Base-by-base conservation (phyloP, 35 echinoderm and acorn worm genomes). In the Patiria miniata region DNA sequence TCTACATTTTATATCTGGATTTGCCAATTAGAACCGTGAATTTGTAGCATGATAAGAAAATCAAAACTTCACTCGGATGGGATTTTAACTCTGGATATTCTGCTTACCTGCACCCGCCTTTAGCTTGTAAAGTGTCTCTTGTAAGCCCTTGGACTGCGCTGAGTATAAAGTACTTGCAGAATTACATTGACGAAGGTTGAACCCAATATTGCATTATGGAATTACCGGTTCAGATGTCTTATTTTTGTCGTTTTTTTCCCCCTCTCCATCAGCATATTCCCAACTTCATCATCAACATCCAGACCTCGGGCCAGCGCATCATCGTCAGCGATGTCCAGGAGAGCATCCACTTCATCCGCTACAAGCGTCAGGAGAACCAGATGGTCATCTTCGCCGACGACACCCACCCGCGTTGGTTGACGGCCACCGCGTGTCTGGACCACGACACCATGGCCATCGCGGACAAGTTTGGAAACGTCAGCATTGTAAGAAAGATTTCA, bases 381-480 rank as follows among this genome's bases (percentile, higher is more conserved):
- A 83, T 99, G 93, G 93, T 99, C 7, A 93, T 99, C 42, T 99
- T 99, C 58, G 89, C 96, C 0, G 96, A 99, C 52, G 96, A 99
- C 50, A 92, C 88, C 3, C 87, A 99, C 78, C 93, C 96, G 0
- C 86, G 96, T 15, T 99, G 86, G 82, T 84, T 99, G 19, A 99
- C 96, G 0, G 96, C 96, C 6, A 91, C 89, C 12, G 87, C 91
- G 38, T 61, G 91, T 8, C 61, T 99, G n/a, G 96, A 99, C 79
- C 85, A 94, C 61, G 93, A 99, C 52, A 99, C 96, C 5, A 86
- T 99, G 21, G 89, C 89, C 52, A 76, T 79, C 39, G 92, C 93
- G 14, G 96, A 99, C 83, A 99, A 99, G 59, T 99, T 99, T 95
- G 96, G 96, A 22, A 99, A 95, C 55, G 34, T 99, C 55, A 81